Evolutionary conservation across 2,888 invertebrate genomes (phyloP).

Genomic region (Anthophora plumipes): DNA sequence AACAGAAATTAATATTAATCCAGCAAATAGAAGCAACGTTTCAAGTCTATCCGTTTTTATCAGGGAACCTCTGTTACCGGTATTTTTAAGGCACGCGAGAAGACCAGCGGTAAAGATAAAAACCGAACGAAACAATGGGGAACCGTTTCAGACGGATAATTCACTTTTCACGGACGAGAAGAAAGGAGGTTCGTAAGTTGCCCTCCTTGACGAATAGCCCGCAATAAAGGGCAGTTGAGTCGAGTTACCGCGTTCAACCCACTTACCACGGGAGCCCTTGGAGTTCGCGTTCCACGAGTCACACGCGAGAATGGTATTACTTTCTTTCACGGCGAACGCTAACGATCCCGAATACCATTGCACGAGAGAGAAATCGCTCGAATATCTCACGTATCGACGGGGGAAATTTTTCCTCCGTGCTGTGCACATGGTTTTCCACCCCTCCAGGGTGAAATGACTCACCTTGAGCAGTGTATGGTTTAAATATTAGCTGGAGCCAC

Average conservation of each 20-base stretch:
- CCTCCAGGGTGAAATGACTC: constrained; percentile 48
- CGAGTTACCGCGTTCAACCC: constrained; percentile 33
- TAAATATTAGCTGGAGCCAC: constrained; percentile 75
- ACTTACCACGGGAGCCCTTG: constrained; percentile 4
- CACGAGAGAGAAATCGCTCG: constrained; percentile 27
- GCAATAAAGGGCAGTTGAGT: constrained; percentile 44
- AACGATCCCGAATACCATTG: constrained; percentile 19
- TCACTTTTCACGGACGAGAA: constrained; percentile 33
- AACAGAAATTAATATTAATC: neutral
- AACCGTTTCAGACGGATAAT: constrained; percentile 21
- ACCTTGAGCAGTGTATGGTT: constrained; percentile 64
- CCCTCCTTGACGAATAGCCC: constrained; percentile 32
- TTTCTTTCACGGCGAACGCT: constrained; percentile 19
- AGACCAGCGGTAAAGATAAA: constrained; percentile 8
- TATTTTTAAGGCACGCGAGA: neutral
- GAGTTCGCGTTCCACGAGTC: constrained; percentile 27
- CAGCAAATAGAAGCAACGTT: neutral
- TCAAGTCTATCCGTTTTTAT: neutral
- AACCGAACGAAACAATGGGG: constrained; percentile 22
- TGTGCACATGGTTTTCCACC: neutral
- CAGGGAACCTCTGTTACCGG: neutral
- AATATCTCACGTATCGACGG: constrained; percentile 28
- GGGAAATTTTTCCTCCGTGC: constrained; percentile 1
- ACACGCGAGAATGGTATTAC: constrained; percentile 36
- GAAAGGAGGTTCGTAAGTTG: constrained; percentile 39